Evolutionary conservation across 2,113 vertebrate genomes (phyloP).

Genomic region (Semnornis frantzii): DNA sequence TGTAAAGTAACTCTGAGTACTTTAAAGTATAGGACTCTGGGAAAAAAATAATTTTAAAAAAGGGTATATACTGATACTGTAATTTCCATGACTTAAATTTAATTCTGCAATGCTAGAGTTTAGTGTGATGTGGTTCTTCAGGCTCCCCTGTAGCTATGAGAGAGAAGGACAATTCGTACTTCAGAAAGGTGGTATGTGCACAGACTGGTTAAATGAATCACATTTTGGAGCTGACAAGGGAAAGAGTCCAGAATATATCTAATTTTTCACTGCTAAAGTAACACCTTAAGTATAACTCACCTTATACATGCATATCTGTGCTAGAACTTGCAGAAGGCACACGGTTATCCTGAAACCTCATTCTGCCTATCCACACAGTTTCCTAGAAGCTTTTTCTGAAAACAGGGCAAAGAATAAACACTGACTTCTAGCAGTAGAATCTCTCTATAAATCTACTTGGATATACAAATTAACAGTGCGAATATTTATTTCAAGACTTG

Average conservation of each 20-base stretch:
- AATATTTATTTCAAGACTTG: slow-evolving; percentile 3
- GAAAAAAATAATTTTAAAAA: too few species aligned
- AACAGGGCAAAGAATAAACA: not conserved
- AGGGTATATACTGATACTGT: not conserved
- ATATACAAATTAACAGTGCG: not conserved
- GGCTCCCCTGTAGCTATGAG: not conserved
- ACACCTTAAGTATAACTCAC: not conserved
- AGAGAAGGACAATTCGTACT: not conserved
- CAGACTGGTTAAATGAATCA: not conserved
- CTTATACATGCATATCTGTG: not conserved
- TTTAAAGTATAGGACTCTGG: not conserved
- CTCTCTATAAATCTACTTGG: not conserved
- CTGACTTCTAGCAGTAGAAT: not conserved
- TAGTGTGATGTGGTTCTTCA: not conserved
- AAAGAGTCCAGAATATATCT: not conserved
- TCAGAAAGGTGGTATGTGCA: not conserved
- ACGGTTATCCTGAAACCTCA: not conserved
- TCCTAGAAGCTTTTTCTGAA: not conserved
- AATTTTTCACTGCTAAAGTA: not conserved
- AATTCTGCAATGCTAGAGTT: not conserved
- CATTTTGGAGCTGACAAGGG: not conserved
- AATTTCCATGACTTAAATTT: not conserved
- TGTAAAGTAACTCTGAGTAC: not conserved
- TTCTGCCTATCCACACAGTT: not conserved
- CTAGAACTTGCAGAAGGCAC: not conserved